phyloP scores from a whole-genome alignment of 2,888 invertebrate genomes.

The Melanchra persicariae region DNA sequence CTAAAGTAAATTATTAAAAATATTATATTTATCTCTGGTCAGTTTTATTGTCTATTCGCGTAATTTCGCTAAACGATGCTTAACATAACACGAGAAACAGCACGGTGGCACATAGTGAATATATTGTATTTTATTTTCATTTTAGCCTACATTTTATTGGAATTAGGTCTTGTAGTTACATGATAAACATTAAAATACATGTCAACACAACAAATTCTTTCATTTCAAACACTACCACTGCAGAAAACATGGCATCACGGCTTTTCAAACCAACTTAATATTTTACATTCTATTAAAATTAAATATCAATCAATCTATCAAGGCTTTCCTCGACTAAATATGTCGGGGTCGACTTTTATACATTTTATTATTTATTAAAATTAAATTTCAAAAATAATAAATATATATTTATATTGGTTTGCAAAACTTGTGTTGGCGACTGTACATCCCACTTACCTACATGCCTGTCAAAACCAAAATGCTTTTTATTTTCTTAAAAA shows the following conservation, averaged over 20 bases:
- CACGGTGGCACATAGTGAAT: slow-evolving; percentile 79
- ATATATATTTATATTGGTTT: slow-evolving; percentile 30
- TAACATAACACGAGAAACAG: slow-evolving; percentile 78
- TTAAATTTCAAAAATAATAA: background rate
- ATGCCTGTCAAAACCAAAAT: slow-evolving; percentile 35
- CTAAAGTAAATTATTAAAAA: slow-evolving; percentile 28
- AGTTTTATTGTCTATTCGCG: slow-evolving; percentile 71
- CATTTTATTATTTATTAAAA: background rate
- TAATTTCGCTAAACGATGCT: slow-evolving; percentile 71
- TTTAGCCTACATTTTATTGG: slow-evolving; percentile 81
- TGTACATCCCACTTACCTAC: slow-evolving; percentile 66
- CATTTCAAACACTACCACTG: slow-evolving; percentile 83
- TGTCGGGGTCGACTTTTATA: background rate
- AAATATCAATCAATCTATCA: background rate
- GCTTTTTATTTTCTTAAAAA: slow-evolving; percentile 32
- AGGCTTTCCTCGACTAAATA: background rate
- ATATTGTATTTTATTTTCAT: slow-evolving; percentile 78
- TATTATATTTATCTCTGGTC: slow-evolving; percentile 36
- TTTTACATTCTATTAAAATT: background rate
- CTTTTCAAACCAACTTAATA: slow-evolving; percentile 36
- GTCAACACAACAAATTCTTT: slow-evolving; percentile 90
- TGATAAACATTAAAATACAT: slow-evolving; percentile 90
- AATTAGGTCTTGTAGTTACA: slow-evolving; percentile 88
- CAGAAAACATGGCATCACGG: slow-evolving; percentile 58
- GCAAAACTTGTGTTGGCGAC: slow-evolving; percentile 67